Evolutionary conservation across 2,888 invertebrate species (phyloP), one percentile per base, ranked within the genome.

Genomic region (Sarcophaga caerulescens): DNA sequence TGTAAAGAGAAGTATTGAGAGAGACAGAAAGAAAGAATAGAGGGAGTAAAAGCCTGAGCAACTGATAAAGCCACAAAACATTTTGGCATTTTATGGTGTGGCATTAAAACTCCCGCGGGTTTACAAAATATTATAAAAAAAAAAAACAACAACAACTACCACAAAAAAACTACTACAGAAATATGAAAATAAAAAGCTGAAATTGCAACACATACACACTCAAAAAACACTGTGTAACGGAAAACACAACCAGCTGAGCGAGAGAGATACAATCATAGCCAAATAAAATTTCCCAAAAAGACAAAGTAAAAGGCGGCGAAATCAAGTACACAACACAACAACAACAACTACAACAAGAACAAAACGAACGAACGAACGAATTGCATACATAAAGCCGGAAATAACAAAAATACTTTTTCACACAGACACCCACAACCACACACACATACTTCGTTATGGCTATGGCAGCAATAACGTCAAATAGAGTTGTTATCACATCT

Each of bases 31-130:
- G 12, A 52, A 3, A 11, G 12, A 35, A 8, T 1, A 10, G 35
- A 8, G 35, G 1, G 10, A 35, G 10, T 10, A 35, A 35, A 35
- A 79, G 79, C 69, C 77, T 69, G 25, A 65, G 79, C 69, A 70
- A 71, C 79, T 85, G 85, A 85, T 85, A 85, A 85, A 85, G 79
- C 82, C 82, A 85, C 81, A 82, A 52, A 82, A 82, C 74, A 82
- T 85, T 85, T 79, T 85, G 74, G 75, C 82, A 78, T 82, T 82
- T 85, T 71, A 76, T 82, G 78, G 85, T 75, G 85, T 82, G 35
- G 35, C 35, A 35, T 79, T 70, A 52, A 85, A 85, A 79, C 85
- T 75, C 85, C 85, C 85, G 85, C 82, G 78, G 79, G 82, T 79
- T 63, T 78, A 60, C 1, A 84, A 76, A 75, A 44, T 60, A 25